phyloP scores from a whole-genome alignment of 1,140 invertebrate species.

The Drosophila auraria region DNA sequence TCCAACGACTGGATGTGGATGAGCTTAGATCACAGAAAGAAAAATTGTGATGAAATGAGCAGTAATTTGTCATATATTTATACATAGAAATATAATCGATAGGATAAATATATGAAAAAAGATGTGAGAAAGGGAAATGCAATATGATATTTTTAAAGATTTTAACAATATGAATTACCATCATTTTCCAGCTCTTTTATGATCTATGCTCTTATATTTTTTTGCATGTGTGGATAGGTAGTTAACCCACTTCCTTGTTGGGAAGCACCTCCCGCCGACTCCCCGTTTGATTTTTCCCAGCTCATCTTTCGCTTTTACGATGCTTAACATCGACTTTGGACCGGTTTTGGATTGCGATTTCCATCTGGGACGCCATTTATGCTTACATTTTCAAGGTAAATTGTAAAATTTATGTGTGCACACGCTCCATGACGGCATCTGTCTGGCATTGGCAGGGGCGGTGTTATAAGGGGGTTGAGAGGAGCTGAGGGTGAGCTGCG shows the following conservation, averaged over 20 bases:
- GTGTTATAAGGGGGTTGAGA: neutral
- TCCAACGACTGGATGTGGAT: conserved; percentile 4
- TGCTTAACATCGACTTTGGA: conserved; percentile 31
- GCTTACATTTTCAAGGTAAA: conserved; percentile 59
- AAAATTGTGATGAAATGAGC: neutral
- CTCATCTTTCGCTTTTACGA: conserved; percentile 46
- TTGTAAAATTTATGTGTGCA: conserved; percentile 64
- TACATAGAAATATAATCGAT: no score
- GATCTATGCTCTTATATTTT: neutral
- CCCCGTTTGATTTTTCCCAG: conserved; percentile 5
- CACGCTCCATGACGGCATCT: conserved; percentile 52
- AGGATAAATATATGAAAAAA: no score
- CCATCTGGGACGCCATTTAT: conserved; percentile 44
- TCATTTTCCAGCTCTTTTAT: no score
- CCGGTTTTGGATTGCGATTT: conserved; percentile 56
- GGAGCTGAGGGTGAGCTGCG: conserved; percentile 13
- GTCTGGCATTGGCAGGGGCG: conserved; percentile 30
- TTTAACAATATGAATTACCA: no score
- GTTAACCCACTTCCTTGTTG: conserved; percentile 42
- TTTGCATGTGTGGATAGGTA: neutral
- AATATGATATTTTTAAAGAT: neutral
- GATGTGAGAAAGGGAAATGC: neutral
- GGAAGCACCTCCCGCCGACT: neutral
- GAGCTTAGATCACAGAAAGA: neutral
- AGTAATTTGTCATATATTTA: no score